Evolutionary conservation across 2,888 invertebrate genomes (phyloP).

Genomic region (Globia sparganii): DNA sequence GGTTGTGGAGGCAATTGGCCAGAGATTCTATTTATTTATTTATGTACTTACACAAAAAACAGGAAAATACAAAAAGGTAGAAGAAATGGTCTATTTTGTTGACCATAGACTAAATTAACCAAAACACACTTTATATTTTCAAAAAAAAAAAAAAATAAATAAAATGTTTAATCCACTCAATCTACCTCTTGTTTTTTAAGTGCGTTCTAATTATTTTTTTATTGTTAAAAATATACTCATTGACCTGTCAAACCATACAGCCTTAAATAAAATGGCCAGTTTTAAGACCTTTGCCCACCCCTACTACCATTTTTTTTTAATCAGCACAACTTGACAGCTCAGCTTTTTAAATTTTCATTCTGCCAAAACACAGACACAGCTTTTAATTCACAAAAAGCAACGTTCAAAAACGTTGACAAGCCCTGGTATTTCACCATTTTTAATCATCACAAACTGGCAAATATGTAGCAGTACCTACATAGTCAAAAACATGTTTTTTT

Average conservation of each 20-base stretch:
- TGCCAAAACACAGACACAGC: conserved; percentile 25
- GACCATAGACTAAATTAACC: neutral
- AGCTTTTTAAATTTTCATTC: conserved; percentile 3
- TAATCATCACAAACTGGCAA: conserved; percentile 44
- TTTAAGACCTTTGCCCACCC: neutral
- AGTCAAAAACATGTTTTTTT: conserved; percentile 54
- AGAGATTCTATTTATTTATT: too few species aligned
- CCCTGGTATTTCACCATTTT: conserved; percentile 36
- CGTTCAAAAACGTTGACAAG: conserved; percentile 23
- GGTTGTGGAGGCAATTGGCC: too few species aligned
- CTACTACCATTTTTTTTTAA: conserved; percentile 24
- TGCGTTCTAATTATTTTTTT: neutral
- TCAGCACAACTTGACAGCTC: conserved; percentile 31
- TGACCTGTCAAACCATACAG: neutral
- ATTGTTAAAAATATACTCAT: neutral
- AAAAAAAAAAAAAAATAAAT: neutral
- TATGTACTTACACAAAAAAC: too few species aligned
- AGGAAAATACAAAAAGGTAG: too few species aligned
- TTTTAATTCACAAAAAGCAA: conserved; percentile 25
- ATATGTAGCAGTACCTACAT: neutral
- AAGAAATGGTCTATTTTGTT: neutral
- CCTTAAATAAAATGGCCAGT: neutral
- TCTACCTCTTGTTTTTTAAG: neutral
- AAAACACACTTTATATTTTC: too few species aligned
- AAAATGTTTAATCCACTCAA: neutral